Conservation (phyloP, 2,113 vertebrate species). For the Ictalurus furcatus region DNA sequence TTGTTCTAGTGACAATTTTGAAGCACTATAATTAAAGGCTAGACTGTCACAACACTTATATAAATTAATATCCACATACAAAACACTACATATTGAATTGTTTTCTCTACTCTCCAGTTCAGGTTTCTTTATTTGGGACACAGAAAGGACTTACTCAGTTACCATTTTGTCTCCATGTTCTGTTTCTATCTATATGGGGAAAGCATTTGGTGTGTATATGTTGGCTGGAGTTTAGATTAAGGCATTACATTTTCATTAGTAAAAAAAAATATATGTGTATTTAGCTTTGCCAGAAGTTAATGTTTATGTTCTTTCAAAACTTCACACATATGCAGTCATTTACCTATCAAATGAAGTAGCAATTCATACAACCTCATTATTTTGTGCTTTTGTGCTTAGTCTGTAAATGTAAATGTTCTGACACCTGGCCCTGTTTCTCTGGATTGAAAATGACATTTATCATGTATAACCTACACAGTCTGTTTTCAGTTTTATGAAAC, state of each 20-base stretch:
- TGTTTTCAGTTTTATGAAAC: constrained; percentile 45
- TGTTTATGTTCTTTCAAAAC: neutral
- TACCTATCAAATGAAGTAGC: neutral
- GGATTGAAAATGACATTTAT: constrained; percentile 19
- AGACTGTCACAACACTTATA: neutral
- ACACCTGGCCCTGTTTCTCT: constrained; percentile 15
- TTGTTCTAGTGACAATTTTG: neutral
- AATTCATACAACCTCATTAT: neutral
- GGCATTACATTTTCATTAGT: neutral
- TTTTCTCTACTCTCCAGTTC: neutral
- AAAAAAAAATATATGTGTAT: neutral
- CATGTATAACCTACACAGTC: constrained; percentile 18
- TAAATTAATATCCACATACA: neutral
- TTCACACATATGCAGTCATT: neutral
- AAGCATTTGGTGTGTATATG: neutral
- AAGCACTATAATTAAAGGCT: neutral
- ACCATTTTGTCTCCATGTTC: neutral
- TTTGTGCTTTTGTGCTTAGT: neutral
- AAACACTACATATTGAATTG: neutral
- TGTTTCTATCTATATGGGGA: neutral
- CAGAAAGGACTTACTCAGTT: neutral
- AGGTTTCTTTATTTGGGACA: neutral
- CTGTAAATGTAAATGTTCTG: constrained; percentile 4
- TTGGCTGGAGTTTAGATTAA: neutral
- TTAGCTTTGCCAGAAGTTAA: neutral